Conservation (phyloP, 1,140 invertebrate genomes). For the Nephotettix cincticeps region DNA sequence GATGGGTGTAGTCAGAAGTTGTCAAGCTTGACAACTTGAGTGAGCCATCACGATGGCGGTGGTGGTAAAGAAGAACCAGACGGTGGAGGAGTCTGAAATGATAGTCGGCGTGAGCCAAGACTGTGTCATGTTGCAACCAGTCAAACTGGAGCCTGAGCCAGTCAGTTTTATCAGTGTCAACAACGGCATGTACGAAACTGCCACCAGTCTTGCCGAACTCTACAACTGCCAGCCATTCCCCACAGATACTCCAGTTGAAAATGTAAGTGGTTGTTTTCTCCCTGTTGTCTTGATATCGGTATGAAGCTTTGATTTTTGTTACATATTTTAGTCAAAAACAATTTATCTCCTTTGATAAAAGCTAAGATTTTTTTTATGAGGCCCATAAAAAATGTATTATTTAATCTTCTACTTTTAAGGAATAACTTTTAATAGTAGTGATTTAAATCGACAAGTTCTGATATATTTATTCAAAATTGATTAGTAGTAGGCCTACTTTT, state of each 20-base stretch:
- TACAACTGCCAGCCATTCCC: background rate
- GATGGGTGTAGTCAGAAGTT: too few species aligned
- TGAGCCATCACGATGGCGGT: background rate
- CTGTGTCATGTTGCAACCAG: background rate
- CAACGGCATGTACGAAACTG: conserved; percentile 2
- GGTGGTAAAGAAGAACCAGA: background rate
- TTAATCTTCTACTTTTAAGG: too few species aligned
- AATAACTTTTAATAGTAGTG: too few species aligned
- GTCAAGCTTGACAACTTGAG: too few species aligned
- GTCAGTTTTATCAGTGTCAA: conserved; percentile 8
- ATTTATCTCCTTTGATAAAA: too few species aligned
- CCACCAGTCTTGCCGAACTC: background rate
- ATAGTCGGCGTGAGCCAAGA: background rate
- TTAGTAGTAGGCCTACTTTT: too few species aligned
- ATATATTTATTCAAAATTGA: too few species aligned
- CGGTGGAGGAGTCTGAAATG: background rate
- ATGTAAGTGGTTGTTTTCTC: background rate
- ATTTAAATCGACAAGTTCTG: too few species aligned
- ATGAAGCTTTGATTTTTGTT: too few species aligned
- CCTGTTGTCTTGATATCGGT: too few species aligned
- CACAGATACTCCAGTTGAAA: background rate
- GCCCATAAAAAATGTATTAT: too few species aligned
- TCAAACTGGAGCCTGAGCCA: background rate
- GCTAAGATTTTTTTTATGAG: too few species aligned
- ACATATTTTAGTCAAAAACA: background rate